A percentile compares a stretch with the other conserved stretches of the same genome.
Evolutionary conservation across 2,113 vertebrate genomes (phyloP).

Genomic region (Tinamus guttatus): DNA sequence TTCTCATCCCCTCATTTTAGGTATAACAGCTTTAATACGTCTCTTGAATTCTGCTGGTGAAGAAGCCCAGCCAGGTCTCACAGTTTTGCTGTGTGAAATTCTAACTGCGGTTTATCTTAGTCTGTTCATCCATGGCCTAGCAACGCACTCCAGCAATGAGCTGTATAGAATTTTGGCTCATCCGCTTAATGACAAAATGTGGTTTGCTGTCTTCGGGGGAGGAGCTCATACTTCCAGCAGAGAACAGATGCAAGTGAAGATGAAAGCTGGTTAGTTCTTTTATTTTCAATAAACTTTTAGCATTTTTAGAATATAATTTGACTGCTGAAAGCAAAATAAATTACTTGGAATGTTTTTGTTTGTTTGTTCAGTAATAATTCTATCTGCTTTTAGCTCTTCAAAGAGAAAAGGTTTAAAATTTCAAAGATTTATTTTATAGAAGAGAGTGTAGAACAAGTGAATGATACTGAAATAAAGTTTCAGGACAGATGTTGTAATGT

Average conservation of each 20-base stretch:
- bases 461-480: background rate
- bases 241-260: slow-evolving; percentile 76
- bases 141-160: slow-evolving; percentile 94
- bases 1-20: slow-evolving; percentile 59
- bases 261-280: slow-evolving; percentile 82
- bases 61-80: slow-evolving; percentile 90
- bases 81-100: slow-evolving; percentile 94
- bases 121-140: slow-evolving; percentile 94
- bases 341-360: background rate
- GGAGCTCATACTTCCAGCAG: slow-evolving; percentile 81
- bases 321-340: background rate
- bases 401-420: background rate
- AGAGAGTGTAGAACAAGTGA: background rate
- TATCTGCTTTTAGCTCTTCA: background rate
- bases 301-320: background rate
- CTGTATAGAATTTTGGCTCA: slow-evolving; percentile 92
- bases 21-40: slow-evolving; percentile 84
- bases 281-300: background rate
- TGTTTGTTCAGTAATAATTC: background rate
- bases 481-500: background rate
- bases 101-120: slow-evolving; percentile 95
- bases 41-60: slow-evolving; percentile 91
- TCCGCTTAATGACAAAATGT: slow-evolving; percentile 93
- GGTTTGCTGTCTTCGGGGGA: slow-evolving; percentile 94
- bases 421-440: background rate